Base-by-base conservation (phyloP, 1,140 invertebrate species). In the Telenomus remus region DNA sequence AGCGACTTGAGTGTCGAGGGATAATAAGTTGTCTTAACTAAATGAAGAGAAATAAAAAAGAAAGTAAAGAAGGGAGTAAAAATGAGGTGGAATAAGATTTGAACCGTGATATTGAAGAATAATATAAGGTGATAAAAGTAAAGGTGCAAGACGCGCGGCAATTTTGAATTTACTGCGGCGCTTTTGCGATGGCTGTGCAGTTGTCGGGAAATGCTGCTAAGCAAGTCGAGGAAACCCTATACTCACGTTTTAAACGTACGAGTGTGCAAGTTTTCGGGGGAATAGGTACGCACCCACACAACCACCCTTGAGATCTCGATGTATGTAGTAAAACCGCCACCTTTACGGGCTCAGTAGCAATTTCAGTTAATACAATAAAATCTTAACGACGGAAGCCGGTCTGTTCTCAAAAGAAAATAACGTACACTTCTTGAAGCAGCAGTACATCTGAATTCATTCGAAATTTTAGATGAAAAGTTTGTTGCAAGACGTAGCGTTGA, bases 281-380 rank as follows among this genome's bases (percentile, higher is more conserved):
- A 8, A 6, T 27, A 27, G 19, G 50, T 50, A 14, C 53, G 51
- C 56, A 64, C 53, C 53, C 37, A 57, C 60, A 64, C 70, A 75
- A 72, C 66, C 56, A 42, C 54, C 49, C 37, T 54, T n/a, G n/a
- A 35, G 56, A 60, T 73, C 70, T 65, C 55, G 64, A 53, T 69
- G 64, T 66, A 53, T 69, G 68, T 66, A 80, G 71, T 80, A 80
- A 80, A 80, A 80, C 71, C 72, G 61, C 77, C 64, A 73, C 71
- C 78, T 84, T 83, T 83, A 83, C 76, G 80, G 79, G 74, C 75
- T 78, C 73, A 79, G 77, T 81, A 80, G 82, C 83, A 84, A 84
- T 84, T 84, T 84, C 81, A 80, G 79, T 84, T 84, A 84, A 84
- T 84, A 82, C 83, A 79, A 83, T 84, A 84, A 84, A 84, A 84